Base-by-base conservation (phyloP, 1,140 invertebrate species). In the Myzus persicae region DNA sequence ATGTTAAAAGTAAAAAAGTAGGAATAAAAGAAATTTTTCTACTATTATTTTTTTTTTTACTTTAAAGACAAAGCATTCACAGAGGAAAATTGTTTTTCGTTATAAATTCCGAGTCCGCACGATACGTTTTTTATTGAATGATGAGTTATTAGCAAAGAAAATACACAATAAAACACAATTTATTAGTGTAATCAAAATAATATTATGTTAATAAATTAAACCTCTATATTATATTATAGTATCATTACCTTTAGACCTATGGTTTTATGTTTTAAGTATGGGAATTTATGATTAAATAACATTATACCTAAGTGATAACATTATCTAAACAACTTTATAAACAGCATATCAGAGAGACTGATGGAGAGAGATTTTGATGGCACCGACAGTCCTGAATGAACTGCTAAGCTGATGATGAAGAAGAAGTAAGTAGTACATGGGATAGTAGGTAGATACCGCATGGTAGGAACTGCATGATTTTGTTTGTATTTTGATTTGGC, bases 1-100 rank as follows among this genome's bases (percentile, higher is more conserved):
- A 89, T 89, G 48, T 89, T 54, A 26, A 89, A 54, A 89, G 36
- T 89, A 54, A 54, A 51, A n/a, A 89, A 54, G 48, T 89, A 89
- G 48, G 8, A n/a, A 54, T 89, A 54, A 89, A 89, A 51, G 44
- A 54, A 38, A 89, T 54, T 89, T 38, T 40, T 51, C 36, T 54
- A 54, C 54, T 89, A 40, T 31, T n/a, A n/a, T n/a, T n/a, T 89
- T 54, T 89, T 38, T 51, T 89, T 54, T 54, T 31, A 89, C 36
- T 54, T 54, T 89, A 7, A 89, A 51, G n/a, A 40, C n/a, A 54
- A 89, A 89, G 87, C 24, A 85, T 89, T 51, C 22, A 40, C 24
- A 36, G 20, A 48, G 36, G 6, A 89, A n/a, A 38, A 54, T 89
- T 54, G 1, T 36, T 54, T 54, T 54, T 89, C 36, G 26, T 88